Base-by-base conservation (phyloP, 2,797 vertebrate genomes). In the Pygocentrus nattereri region DNA sequence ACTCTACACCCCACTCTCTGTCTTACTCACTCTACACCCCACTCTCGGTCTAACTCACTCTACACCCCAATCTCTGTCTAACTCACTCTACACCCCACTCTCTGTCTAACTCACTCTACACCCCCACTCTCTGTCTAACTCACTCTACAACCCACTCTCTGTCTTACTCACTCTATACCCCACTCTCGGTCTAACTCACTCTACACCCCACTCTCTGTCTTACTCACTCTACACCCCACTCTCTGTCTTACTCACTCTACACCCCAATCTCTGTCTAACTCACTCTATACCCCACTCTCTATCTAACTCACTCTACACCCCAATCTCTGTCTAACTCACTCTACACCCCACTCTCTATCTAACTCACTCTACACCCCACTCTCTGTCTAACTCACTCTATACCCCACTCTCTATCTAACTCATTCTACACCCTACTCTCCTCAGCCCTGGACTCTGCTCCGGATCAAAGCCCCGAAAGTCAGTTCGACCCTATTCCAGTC, bases 401-500 rank as follows among this genome's bases (percentile, higher is more conserved):
- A 19, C 25, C 56, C 25, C 56, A n/a, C 74, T 50, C 18, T 30
- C 78, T 68, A 58, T 70, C 75, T 74, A 87, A 86, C 87, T 82
- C 59, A 65, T 81, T 79, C 52, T 50, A 47, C 87, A 82, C 79
- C 82, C 85, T 86, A 88, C 85, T 86, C 89, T 84, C 93, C 88
- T 84, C 93, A 92, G 92, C 91, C 91, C 92, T 96, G 96, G 95
- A 97, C 96, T 95, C 97, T 92, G 93, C 95, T 96, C 96, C 96
- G 93, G 95, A 97, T 93, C 97, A 97, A 93, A 95, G 94, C 94
- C 93, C 96, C 84, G 96, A 96, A 89, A 97, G 97, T 95, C 97
- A 99, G 92, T 99, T 99, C 96, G 98, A 99, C 91, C 98, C 98
- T 92, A 99, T 99, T 91, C 98, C 98, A 76, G 97, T 99, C 91